Evolutionary conservation across 2,113 vertebrate genomes (phyloP).

Genomic region (Carettochelys insculpta): DNA sequence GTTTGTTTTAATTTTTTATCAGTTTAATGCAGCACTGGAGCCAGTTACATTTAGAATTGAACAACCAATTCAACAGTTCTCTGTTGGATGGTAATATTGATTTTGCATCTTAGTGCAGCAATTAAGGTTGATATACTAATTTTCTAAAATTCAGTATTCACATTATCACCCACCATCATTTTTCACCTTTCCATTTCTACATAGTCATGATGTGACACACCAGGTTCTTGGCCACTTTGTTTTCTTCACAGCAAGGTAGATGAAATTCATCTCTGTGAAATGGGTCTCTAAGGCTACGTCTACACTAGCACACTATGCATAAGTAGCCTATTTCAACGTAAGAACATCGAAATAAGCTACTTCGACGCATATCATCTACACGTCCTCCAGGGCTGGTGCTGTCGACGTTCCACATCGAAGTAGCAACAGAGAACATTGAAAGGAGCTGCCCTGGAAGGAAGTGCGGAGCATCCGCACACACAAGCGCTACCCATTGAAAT

Average conservation of each 20-base stretch:
- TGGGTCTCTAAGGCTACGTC: no score
- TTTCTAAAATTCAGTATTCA: no score
- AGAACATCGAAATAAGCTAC: no score
- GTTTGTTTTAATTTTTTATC: conserved; percentile 42
- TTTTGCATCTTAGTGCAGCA: conserved; percentile 28
- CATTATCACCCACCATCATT: background rate
- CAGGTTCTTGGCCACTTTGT: background rate
- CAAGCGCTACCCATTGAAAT: no score
- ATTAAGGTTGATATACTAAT: background rate
- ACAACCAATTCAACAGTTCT: background rate
- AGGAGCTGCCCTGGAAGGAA: no score
- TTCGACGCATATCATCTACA: no score
- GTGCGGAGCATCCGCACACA: no score
- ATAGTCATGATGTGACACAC: background rate
- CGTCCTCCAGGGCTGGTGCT: no score
- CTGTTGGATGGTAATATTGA: background rate
- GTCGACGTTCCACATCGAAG: no score
- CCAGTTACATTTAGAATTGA: conserved; percentile 43
- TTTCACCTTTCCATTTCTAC: background rate
- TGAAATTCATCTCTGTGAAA: background rate
- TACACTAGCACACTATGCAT: no score
- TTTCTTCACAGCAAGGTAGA: background rate
- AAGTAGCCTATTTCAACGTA: no score
- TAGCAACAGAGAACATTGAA: no score
- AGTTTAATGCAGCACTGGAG: conserved; percentile 48